Evolutionary conservation across 2,797 vertebrate genomes (phyloP).

Genomic region (Tiaroga cobitis): DNA sequence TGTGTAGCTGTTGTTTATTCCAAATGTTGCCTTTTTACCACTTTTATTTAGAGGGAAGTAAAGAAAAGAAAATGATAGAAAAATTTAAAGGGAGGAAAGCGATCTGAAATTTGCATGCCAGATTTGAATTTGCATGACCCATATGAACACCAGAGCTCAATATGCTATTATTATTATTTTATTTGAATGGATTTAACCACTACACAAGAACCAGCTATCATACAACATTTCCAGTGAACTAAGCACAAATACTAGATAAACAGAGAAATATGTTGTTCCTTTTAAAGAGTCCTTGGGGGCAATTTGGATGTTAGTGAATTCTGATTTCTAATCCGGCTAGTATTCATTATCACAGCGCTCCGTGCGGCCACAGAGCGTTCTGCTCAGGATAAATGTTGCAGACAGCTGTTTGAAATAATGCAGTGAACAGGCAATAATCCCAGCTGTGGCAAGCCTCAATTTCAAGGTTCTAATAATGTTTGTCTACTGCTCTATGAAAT

Average conservation of each 20-base stretch:
- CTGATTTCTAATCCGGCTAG: constrained; percentile 58
- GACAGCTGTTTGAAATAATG: constrained; percentile 67
- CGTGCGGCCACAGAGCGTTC: constrained; percentile 41
- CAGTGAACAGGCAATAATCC: constrained; percentile 78
- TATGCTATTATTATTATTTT: neutral
- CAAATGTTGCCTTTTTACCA: neutral
- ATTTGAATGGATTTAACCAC: neutral
- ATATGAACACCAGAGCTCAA: neutral
- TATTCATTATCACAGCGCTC: constrained; percentile 53
- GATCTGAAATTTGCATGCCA: neutral
- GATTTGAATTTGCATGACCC: neutral
- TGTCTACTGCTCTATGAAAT: constrained; percentile 73
- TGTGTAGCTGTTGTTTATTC: neutral
- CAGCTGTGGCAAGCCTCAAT: constrained; percentile 76
- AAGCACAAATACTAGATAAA: constrained; percentile 30
- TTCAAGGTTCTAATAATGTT: constrained; percentile 76
- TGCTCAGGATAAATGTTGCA: constrained; percentile 53
- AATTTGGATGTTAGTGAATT: constrained; percentile 52
- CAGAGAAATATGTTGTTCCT: constrained; percentile 37
- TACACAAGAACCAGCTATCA: neutral
- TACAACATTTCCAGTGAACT: neutral
- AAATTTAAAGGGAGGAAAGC: neutral
- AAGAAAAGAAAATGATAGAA: neutral
- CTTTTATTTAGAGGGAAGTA: neutral
- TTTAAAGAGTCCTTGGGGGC: constrained; percentile 43